Base-by-base conservation (phyloP, 2,113 vertebrate genomes). In the Danionella cerebrum region DNA sequence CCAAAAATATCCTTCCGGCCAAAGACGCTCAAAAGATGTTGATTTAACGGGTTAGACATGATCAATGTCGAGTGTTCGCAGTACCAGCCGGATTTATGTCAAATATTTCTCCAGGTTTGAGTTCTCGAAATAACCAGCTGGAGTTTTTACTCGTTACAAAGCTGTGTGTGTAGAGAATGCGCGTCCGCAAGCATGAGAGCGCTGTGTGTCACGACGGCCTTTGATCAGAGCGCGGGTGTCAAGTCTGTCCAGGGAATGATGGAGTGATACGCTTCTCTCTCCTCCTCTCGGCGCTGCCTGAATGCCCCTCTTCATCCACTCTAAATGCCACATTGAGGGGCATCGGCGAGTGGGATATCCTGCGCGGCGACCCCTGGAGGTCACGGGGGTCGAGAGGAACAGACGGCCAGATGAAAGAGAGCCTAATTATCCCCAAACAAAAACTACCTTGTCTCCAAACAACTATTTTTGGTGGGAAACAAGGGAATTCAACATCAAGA, bases 241-340 rank as follows among this genome's bases (percentile, higher is more conserved):
- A 78, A 82, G 85, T 77, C 82, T 83, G 81, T 84, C 82, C 78
- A 38, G 79, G 81, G 78, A 78, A 81, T 87, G 84, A 89, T 86
- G 83, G 87, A 88, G 83, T 82, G 86, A 88, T 90, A 86, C 80
- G 84, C 82, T 82, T 85, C 57, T 63, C 67, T 74, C 66, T 60
- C 54, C 14, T 27, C 31, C 44, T 69, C 67, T 50, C 67, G n/a
- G n/a, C n/a, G n/a, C n/a, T n/a, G 84, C 80, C 85, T 89, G 86
- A 89, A 88, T 89, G 86, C 86, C 84, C 79, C 85, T 84, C 85
- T 89, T 89, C 85, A 89, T 88, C 72, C 78, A 76, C 67, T 80
- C 73, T 88, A 86, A 89, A 88, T 86, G 86, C 84, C 84, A 88
- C 86, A 88, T 89, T 88, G 88, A 88, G 78, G 86, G 78, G 74